Evolutionary conservation across 1,140 invertebrate genomes (phyloP), one percentile per base, ranked within the genome.

Genomic region (Brachionus asplanchnoidis): DNA sequence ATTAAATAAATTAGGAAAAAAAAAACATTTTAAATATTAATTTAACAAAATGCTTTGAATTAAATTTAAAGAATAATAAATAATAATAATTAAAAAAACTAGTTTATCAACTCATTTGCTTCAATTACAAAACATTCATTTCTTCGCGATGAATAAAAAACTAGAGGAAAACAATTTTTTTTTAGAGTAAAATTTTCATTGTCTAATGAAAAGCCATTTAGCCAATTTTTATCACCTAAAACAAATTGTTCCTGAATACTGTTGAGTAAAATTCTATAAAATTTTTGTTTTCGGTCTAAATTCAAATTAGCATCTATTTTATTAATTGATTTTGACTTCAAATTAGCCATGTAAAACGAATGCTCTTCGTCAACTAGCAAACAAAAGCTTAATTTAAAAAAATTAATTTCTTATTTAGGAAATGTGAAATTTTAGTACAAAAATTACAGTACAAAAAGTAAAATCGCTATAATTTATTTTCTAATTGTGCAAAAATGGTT

Each of bases 311-410:
- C 12, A 9, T 77, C n/a, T 14, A 77, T 77, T 2, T 26, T 26
- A 50, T 20, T 26, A 3, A 50, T 50, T 20, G 26, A 20, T 50
- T 77, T 77, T 26, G 40, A 50, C 50, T 77, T 77, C 12, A 50
- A 6, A 77, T 77, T 77, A 12, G 46, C 42, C 3, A 77, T 4
- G 9, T 77, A 77, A 5, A 77, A 50, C 23, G 42, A 26, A 20
- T 77, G 42, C 7, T 20, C 23, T 11, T 77, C 42, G 4, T 28
- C 73, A 46, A 77, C 42, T 14, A 77, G 42, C 8, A 77, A 26
- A 50, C 73, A 50, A 50, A 53, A 77, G 73, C 73, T 77, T 17
- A 42, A 46, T n/a, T n/a, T n/a, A 6, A 75, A 75, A 75, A 42
- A 75, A 20, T 9, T 12, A 36, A 40, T 40, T 28, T 12, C 12